Conservation (phyloP, 2,888 invertebrate genomes). For the Chloromyia formosa region DNA sequence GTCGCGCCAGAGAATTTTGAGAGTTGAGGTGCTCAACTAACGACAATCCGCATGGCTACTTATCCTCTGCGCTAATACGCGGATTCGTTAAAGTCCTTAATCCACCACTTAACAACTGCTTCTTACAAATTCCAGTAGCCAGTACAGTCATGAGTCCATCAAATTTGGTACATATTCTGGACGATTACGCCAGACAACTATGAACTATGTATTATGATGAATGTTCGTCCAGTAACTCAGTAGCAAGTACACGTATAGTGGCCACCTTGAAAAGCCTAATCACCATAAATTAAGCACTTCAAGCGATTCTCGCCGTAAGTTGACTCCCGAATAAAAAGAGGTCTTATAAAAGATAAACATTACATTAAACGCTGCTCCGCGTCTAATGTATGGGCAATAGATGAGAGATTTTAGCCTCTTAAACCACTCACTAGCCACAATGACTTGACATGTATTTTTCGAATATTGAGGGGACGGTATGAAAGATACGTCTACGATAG, state of each 20-base stretch:
- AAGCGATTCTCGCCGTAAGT: slow-evolving; percentile 37
- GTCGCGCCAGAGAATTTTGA: not conserved
- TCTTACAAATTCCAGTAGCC: slow-evolving; percentile 38
- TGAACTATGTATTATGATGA: slow-evolving; percentile 1
- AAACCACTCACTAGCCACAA: slow-evolving; percentile 31
- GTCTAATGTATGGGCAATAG: slow-evolving; percentile 35
- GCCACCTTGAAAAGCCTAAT: slow-evolving; percentile 44
- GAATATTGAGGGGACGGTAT: not conserved
- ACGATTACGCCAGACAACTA: not conserved
- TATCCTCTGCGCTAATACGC: not conserved
- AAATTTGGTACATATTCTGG: too few species aligned
- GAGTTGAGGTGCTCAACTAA: not conserved
- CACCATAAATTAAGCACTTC: slow-evolving; percentile 43
- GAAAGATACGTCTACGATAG: not conserved
- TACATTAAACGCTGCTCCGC: slow-evolving; percentile 10
- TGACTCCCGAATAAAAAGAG: slow-evolving; percentile 35
- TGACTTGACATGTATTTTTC: slow-evolving; percentile 21
- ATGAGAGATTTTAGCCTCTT: slow-evolving; percentile 40
- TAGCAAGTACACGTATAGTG: slow-evolving; percentile 15
- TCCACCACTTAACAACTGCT: slow-evolving; percentile 41
- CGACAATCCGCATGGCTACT: not conserved
- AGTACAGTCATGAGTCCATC: not conserved
- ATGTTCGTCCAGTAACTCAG: slow-evolving; percentile 8
- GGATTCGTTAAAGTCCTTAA: slow-evolving; percentile 42
- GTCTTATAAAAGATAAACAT: slow-evolving; percentile 39